These are phyloP conservation scores for Sapayoa aenigma DNA, from an alignment of 2,113 vertebrate species.

Conservation along the genomic window DNA sequence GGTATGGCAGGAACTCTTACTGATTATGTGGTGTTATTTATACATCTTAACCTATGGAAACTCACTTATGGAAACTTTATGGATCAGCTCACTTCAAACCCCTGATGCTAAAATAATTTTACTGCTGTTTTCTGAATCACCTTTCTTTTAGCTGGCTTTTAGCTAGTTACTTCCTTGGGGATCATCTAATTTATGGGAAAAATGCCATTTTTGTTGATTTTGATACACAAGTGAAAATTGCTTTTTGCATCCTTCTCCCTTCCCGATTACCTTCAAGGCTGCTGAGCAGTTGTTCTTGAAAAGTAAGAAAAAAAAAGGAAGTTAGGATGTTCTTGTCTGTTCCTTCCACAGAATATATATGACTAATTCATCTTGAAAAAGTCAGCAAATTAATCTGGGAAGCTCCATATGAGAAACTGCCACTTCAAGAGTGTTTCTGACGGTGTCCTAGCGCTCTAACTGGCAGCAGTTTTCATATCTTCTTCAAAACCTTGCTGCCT, in stretches of 20 bases:
- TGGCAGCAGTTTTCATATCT: not conserved
- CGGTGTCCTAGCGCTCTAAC: not conserved
- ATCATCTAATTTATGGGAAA: not conserved
- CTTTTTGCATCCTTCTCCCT: not conserved
- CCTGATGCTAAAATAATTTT: not conserved
- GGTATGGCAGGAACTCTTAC: not conserved
- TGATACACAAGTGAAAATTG: not conserved
- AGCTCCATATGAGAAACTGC: not conserved
- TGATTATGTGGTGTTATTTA: not conserved
- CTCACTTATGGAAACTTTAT: not conserved
- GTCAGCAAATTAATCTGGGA: not conserved
- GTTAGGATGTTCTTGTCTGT: not conserved
- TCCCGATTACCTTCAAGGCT: not conserved
- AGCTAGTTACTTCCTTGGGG: not conserved
- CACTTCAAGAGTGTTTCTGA: not conserved
- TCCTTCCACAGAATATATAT: not conserved
- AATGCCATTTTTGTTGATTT: not conserved
- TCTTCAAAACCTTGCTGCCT: not conserved
- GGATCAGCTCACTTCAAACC: not conserved
- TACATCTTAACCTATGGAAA: not conserved
- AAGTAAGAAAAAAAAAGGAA: not conserved
- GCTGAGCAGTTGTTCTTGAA: not conserved
- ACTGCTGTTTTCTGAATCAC: not conserved
- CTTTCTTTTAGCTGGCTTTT: not conserved
- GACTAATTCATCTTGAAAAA: not conserved